Percentiles rank a stretch among this genome's conserved stretches.
phyloP scores from a whole-genome alignment of 2,797 vertebrate genomes.

The Premnoplex brunnescens region DNA sequence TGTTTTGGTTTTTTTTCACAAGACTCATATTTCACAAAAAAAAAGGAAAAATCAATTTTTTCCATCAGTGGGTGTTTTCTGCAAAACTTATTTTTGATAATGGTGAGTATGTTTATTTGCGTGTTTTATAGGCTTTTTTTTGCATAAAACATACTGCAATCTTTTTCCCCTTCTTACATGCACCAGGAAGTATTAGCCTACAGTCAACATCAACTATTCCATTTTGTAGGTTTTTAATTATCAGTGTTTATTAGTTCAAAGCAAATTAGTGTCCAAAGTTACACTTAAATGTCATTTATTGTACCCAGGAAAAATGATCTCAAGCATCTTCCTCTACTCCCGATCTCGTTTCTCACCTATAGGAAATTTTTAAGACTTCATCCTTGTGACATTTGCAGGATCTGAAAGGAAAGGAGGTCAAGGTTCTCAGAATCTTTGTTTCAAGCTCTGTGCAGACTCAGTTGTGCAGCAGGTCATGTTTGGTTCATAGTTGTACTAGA shows the following conservation, averaged over 20 bases:
- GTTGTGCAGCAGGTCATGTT: fast-evolving
- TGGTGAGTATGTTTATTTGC: not conserved
- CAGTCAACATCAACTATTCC: not conserved
- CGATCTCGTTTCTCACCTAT: not conserved
- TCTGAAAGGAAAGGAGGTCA: not conserved
- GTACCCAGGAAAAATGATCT: not conserved
- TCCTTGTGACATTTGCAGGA: not conserved
- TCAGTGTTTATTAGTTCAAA: not conserved
- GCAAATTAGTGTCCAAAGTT: not conserved
- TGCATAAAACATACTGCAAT: not conserved
- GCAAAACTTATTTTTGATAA: not conserved
- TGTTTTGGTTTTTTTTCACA: too few relatives aligned
- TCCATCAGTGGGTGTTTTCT: not conserved
- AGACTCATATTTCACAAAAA: not conserved
- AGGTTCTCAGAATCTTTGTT: not conserved
- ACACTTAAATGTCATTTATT: not conserved
- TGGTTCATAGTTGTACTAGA: not conserved
- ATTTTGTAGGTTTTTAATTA: not conserved
- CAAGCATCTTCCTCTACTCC: not conserved
- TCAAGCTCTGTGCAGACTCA: not conserved
- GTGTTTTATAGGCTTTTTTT: not conserved
- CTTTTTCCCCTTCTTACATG: fast-evolving
- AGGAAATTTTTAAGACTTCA: not conserved
- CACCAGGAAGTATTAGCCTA: not conserved
- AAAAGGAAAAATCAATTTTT: not conserved